Conservation (phyloP, 2,113 vertebrate genomes). For the Cyprinodon variegatus region DNA sequence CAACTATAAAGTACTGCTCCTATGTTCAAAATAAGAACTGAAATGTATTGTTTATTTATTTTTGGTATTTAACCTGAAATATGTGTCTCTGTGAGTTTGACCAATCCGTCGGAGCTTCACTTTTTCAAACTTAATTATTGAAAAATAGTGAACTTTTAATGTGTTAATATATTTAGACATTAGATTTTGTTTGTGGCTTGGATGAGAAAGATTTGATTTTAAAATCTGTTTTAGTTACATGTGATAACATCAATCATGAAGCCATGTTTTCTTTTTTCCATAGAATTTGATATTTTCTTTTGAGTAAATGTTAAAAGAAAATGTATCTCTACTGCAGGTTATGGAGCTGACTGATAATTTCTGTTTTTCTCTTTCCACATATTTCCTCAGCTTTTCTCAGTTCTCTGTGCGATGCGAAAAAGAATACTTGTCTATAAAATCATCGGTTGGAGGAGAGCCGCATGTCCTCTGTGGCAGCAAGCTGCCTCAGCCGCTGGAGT, state of each 20-base stretch:
- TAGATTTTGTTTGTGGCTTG: background rate
- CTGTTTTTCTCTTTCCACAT: background rate
- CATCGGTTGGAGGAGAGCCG: constrained; percentile 56
- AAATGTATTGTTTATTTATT: no score
- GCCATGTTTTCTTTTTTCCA: background rate
- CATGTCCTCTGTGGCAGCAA: constrained; percentile 73
- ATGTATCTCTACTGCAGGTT: background rate
- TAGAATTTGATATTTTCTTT: no score
- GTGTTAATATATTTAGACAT: no score
- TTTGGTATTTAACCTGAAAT: no score
- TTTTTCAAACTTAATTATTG: no score
- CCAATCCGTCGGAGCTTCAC: no score
- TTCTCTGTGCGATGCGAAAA: constrained; percentile 71
- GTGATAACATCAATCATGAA: background rate
- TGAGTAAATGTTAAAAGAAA: no score
- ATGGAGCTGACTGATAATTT: background rate
- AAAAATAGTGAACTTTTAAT: no score
- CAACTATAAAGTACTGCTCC: no score
- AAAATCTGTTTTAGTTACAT: background rate
- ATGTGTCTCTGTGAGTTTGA: no score
- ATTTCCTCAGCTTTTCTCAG: constrained; percentile 73
- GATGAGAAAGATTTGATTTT: background rate
- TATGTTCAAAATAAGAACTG: no score
- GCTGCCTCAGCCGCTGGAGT: constrained; percentile 72
- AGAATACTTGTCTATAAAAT: constrained; percentile 76